These are phyloP conservation scores for Phainopepla nitens DNA, from an alignment of 2,113 vertebrate genomes.

Conservation along the genomic window DNA sequence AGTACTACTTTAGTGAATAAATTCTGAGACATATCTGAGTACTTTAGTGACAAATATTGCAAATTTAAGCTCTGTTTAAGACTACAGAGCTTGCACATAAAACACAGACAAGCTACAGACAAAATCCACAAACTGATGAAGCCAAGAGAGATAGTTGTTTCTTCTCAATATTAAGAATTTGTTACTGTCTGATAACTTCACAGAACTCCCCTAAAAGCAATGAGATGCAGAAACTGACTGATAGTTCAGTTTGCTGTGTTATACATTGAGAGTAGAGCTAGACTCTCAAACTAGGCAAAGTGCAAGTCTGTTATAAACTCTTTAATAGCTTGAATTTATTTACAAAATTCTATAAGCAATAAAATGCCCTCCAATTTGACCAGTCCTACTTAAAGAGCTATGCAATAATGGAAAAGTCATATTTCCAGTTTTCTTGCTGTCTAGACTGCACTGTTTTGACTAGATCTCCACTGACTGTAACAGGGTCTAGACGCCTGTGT, in stretches of 20 bases:
- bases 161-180: not conserved
- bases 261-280: not conserved
- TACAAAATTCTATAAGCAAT: not conserved
- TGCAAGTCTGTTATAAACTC: not conserved
- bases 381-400: not conserved
- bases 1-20: not conserved
- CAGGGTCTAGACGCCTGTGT: not conserved
- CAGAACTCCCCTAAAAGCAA: not conserved
- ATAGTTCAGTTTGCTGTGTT: not conserved
- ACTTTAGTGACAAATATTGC: not conserved
- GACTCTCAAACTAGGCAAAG: not conserved
- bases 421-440: not conserved
- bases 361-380: not conserved
- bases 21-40: not conserved
- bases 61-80: not conserved
- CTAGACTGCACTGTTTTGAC: not conserved
- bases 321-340: not conserved
- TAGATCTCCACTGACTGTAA: not conserved
- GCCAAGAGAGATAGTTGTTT: not conserved
- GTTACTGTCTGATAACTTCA: not conserved
- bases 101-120: not conserved
- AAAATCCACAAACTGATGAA: not conserved
- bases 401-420: not conserved
- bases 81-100: not conserved
- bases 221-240: not conserved